Evolutionary conservation across 2,888 invertebrate species (phyloP), one percentile per base, ranked within the genome.

Genomic region (Xestia xanthographa): DNA sequence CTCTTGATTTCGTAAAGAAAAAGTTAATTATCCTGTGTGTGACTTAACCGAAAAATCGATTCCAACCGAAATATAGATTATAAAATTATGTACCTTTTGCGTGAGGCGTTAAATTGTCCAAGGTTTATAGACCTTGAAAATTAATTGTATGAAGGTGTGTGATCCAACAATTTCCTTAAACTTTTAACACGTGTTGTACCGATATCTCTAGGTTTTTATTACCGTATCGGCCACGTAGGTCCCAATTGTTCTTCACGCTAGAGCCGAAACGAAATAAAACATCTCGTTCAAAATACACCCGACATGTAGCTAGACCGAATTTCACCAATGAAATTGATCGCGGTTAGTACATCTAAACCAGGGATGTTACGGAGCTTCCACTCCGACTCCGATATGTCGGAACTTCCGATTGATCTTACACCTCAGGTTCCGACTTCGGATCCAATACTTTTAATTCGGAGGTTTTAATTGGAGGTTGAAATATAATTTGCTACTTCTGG

Each of bases 1-100:
- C 22, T 72, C 66, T 70, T 79, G 66, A 73, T 62, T 11, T 22
- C 5, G 26, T 50, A 11, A n/a, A 69, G 45, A 75, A 78, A 76
- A 11, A 76, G 75, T 77, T 70, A 77, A 77, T 73, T 75, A 63
- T 79, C 58, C 17, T 66, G 34, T 62, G 48, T 43, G 70, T 72
- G 60, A 74, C 34, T 62, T 43, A 20, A 71, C 79, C 85, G 83
- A 68, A 62, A 77, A 88, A 88, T 88, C 78, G 79, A 88, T 88
- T 88, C 60, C 0, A 41, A 69, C 34, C 79, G 77, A 75, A 63
- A 75, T 75, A 76, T 48, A 58, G 70, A 20, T 60, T 60, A n/a
- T 26, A 60, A 9, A 34, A 71, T 84, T 77, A 86, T 84, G n/a
- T 77, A 82, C 82, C 71, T 78, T 87, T 83, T 74, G 84, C 84